Conservation (phyloP, 2,888 invertebrate species). For the Mechanitis messenoides region DNA sequence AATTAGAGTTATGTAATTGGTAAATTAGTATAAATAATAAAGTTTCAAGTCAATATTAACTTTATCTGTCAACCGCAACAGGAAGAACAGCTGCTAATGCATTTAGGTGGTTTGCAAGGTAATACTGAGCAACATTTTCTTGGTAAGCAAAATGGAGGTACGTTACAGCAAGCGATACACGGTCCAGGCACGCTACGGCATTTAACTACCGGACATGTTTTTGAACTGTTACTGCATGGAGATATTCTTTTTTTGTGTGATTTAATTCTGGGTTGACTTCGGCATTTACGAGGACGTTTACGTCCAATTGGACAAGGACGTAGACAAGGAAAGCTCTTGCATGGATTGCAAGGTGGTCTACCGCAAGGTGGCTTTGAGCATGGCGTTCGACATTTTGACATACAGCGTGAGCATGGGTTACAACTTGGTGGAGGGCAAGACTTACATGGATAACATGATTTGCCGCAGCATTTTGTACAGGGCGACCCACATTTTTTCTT, state of each 20-base stretch:
- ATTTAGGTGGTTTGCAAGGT: conserved; percentile 36
- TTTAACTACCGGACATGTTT: conserved; percentile 49
- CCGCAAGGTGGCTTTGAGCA: conserved; percentile 32
- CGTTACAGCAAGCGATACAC: conserved; percentile 36
- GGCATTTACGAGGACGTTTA: conserved; percentile 41
- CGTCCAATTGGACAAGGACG: conserved; percentile 54
- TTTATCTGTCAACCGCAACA: conserved; percentile 12
- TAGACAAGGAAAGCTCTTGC: conserved; percentile 53
- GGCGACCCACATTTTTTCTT: conserved; percentile 32
- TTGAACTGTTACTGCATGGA: conserved; percentile 56
- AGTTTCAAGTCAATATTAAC: background rate
- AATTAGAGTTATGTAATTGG: background rate
- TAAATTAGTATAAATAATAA: background rate
- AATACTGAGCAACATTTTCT: conserved; percentile 41
- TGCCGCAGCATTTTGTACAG: conserved; percentile 39
- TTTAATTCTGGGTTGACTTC: conserved; percentile 53
- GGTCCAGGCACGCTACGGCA: conserved; percentile 54
- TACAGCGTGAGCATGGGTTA: conserved; percentile 16
- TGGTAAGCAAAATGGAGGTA: conserved; percentile 36
- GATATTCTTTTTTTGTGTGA: conserved; percentile 50
- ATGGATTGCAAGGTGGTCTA: conserved; percentile 39
- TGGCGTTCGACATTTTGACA: conserved; percentile 26
- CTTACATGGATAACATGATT: conserved; percentile 33
- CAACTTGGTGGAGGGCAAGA: conserved; percentile 26
- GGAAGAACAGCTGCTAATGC: conserved; percentile 27